phyloP scores from a whole-genome alignment of 2,888 invertebrate genomes.

The Ectemnius continuus region DNA sequence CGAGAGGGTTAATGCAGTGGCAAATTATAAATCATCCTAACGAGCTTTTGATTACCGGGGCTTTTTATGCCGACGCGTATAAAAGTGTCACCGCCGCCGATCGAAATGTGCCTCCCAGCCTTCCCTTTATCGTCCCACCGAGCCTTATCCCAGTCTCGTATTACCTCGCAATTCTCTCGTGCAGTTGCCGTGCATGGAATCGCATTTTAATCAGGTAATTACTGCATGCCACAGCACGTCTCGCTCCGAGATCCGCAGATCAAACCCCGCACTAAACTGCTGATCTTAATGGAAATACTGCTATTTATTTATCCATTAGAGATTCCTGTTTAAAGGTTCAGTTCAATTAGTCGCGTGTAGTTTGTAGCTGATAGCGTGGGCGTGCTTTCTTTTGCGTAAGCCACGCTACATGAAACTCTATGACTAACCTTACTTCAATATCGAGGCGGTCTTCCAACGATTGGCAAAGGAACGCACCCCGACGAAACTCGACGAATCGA shows the following conservation, averaged over 20 bases:
- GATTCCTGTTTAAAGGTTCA: too few relatives aligned
- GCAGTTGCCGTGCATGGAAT: conserved; percentile 17
- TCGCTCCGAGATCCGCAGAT: neutral
- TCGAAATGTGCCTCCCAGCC: conserved; percentile 53
- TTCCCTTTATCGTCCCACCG: conserved; percentile 44
- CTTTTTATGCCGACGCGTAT: conserved; percentile 59
- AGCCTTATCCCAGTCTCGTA: conserved; percentile 46
- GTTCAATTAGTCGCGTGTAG: too few relatives aligned
- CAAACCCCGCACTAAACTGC: too few relatives aligned
- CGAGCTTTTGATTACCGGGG: conserved; percentile 75
- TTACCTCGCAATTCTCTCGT: conserved; percentile 8
- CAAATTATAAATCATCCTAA: conserved; percentile 76
- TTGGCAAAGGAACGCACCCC: too few relatives aligned
- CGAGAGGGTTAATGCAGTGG: conserved; percentile 61
- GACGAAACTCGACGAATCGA: too few relatives aligned
- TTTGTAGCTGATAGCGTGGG: too few relatives aligned
- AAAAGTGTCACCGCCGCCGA: conserved; percentile 71
- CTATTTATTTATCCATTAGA: too few relatives aligned
- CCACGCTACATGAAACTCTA: too few relatives aligned
- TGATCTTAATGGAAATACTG: too few relatives aligned
- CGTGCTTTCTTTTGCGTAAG: too few relatives aligned
- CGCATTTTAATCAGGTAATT: conserved; percentile 33
- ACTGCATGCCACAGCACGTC: conserved; percentile 13
- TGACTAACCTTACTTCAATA: too few relatives aligned
- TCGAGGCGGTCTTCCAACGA: too few relatives aligned